phyloP scores from a whole-genome alignment of 2,888 invertebrate species.

The Dolichopus griseipennis region DNA sequence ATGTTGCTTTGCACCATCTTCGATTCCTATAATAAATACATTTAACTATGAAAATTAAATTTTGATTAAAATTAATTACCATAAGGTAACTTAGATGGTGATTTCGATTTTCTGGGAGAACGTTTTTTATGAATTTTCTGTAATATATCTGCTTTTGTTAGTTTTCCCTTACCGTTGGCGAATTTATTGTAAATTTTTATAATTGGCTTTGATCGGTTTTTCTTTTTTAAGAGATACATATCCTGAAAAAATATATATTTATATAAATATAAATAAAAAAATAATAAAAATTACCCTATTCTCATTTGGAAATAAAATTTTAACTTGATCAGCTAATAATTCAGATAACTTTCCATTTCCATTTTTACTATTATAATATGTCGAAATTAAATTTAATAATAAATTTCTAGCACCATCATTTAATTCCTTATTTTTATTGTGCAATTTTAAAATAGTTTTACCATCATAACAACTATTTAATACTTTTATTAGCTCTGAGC shows the following conservation, averaged over 20 bases:
- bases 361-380: slow-evolving; percentile 1
- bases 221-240: neutral
- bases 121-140: slow-evolving; percentile 3
- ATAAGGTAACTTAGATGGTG: neutral
- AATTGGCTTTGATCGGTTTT: neutral
- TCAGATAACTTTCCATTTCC: neutral
- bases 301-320: neutral
- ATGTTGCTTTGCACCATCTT: neutral
- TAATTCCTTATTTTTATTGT: neutral
- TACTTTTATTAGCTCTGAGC: neutral
- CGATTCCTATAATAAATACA: neutral
- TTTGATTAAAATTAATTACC: neutral
- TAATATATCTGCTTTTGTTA: neutral
- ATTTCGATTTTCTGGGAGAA: neutral
- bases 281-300: neutral
- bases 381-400: neutral
- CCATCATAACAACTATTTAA: neutral
- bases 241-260: neutral
- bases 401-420: neutral
- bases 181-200: slow-evolving; percentile 6
- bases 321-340: neutral
- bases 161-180: neutral
- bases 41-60: neutral
- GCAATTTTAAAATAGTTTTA: neutral
- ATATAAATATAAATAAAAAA: neutral